These are phyloP conservation scores for Nomada fabriciana DNA, from an alignment of 2,888 invertebrate genomes.

Conservation along the genomic window DNA sequence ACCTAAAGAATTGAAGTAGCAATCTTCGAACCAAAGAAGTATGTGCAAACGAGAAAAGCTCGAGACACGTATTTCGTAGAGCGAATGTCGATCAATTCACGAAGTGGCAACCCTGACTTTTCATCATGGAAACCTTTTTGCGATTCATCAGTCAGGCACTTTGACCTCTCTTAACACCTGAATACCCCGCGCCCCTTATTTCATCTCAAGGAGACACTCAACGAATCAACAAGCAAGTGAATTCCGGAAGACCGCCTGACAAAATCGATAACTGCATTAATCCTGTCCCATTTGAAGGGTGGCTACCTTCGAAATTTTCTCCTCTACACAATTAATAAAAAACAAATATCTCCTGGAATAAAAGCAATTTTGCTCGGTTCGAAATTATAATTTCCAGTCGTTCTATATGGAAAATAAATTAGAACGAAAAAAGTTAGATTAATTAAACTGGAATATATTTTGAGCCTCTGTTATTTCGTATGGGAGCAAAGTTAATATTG, in stretches of 20 bases:
- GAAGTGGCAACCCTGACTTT: slow-evolving; percentile 68
- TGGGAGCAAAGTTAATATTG: no score
- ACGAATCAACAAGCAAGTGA: slow-evolving; percentile 64
- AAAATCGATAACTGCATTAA: slow-evolving; percentile 54
- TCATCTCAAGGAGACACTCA: slow-evolving; percentile 56
- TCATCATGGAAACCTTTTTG: slow-evolving; percentile 54
- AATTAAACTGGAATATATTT: no score
- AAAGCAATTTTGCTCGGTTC: no score
- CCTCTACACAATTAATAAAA: neutral
- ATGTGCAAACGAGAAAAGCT: neutral
- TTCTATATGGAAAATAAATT: no score
- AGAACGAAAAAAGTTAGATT: no score
- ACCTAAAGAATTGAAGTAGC: neutral
- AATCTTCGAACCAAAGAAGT: slow-evolving; percentile 4
- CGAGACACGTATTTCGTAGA: slow-evolving; percentile 48
- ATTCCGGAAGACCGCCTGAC: slow-evolving; percentile 42
- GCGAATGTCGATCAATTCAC: slow-evolving; percentile 67
- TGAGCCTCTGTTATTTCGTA: no score
- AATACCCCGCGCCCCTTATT: slow-evolving; percentile 48
- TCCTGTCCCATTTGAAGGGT: slow-evolving; percentile 8
- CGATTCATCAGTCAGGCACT: slow-evolving; percentile 58
- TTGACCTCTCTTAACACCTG: slow-evolving; percentile 61
- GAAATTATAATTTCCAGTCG: no score
- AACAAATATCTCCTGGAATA: neutral
- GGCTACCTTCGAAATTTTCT: neutral